Base-by-base conservation (phyloP, 2,888 invertebrate species). In the Drosophila macrothrix region DNA sequence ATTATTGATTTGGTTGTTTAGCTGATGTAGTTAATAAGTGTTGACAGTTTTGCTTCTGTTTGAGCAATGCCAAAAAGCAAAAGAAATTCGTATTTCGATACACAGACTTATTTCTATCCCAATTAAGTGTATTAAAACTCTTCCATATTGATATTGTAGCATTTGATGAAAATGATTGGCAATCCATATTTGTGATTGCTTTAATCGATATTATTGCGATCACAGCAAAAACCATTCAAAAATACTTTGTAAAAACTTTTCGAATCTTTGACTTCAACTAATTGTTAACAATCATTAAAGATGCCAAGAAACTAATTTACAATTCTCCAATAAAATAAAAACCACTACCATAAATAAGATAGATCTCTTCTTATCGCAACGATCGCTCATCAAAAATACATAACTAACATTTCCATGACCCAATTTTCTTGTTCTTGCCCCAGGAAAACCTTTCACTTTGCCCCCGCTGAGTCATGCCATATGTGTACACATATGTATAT, bases 21-120 rank as follows among this genome's bases (percentile, higher is more conserved):
- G 83, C 69, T 28, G 56, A 35, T 50, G 67, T 73, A 10, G 39
- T 28, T 82, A 82, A 85, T 88, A 52, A 35, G 37, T 60, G 55
- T 16, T 49, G 89, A 79, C 90, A 78, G 61, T 35, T 74, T 76
- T 61, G 89, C 87, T 90, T 69, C 81, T 86, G 86, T 86, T 78
- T 77, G 33, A 43, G 4, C 33, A 22, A 29, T 1, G 29, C 2
- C 28, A 5, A 46, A 16, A 28, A 14, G 1, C 1, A 29, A 35
- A 39, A 25, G 25, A 31, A 29, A 25, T 46, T 41, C 41, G 1
- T n/a, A 41, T n/a, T 14, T 22, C 4, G 10, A 19, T 3, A 10
- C 0, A 28, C 19, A 10, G 19, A 28, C 49, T 46, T 9, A 16
- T 4, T 46, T 46, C 1, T 16, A 46, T 22, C 12, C 22, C 5